phyloP scores from a whole-genome alignment of 2,888 invertebrate species.

The Trichogramma evanescens region DNA sequence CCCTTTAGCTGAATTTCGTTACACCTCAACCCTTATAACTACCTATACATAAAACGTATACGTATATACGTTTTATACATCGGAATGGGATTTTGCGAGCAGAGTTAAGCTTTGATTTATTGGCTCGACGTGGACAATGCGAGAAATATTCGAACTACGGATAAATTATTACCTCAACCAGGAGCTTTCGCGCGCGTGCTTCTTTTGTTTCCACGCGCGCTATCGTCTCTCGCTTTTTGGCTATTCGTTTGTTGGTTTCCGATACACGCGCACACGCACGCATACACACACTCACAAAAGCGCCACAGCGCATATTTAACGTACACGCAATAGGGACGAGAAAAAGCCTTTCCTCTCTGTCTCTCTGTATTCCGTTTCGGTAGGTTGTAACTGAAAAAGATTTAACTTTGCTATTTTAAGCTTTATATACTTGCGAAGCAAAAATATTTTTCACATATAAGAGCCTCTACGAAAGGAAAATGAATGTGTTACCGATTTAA shows the following conservation, averaged over 20 bases:
- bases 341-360: too few species aligned
- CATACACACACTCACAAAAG: too few species aligned
- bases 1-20: too few species aligned
- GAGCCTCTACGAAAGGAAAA: not conserved
- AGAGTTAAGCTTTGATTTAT: conserved; percentile 37
- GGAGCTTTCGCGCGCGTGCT: not conserved
- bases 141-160: conserved; percentile 40
- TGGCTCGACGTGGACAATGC: conserved; percentile 40
- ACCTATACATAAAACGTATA: too few species aligned
- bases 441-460: not conserved
- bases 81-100: not conserved
- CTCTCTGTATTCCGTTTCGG: too few species aligned
- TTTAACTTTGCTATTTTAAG: conserved; percentile 17
- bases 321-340: too few species aligned
- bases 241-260: conserved; percentile 10
- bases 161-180: conserved; percentile 33
- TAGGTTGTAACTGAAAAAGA: not conserved
- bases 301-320: too few species aligned
- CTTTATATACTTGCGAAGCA: not conserved
- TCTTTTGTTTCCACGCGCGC: not conserved
- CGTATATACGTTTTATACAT: too few species aligned
- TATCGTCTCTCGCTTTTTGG: not conserved
- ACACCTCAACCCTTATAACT: too few species aligned
- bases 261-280: not conserved
- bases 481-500: not conserved